A percentile compares a stretch with the other conserved stretches of the same genome.
Evolutionary conservation across 2,797 vertebrate genomes (phyloP).

Genomic region (Emys orbicularis): DNA sequence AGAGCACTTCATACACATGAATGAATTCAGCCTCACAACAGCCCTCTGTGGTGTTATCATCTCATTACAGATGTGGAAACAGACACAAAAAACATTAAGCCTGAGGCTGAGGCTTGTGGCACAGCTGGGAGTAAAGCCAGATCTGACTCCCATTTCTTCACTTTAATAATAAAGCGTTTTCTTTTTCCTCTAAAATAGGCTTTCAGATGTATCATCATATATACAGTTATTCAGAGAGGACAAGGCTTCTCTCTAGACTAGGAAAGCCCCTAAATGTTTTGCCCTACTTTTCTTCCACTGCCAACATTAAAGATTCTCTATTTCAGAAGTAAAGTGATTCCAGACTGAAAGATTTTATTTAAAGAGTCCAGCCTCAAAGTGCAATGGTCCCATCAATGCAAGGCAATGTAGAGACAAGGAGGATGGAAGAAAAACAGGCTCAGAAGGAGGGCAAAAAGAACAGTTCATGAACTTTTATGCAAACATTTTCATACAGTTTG

Average conservation of each 20-base stretch:
- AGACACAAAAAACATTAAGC: not conserved
- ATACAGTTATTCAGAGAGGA: not conserved
- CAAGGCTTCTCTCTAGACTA: not conserved
- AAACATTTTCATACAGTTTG: not conserved
- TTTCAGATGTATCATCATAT: not conserved
- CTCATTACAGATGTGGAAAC: not conserved
- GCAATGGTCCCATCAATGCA: not conserved
- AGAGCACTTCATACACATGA: not conserved
- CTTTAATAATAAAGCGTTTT: not conserved
- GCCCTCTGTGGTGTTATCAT: not conserved
- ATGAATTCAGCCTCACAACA: not conserved
- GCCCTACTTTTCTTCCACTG: not conserved
- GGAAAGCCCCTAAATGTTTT: not conserved
- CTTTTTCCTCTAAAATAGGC: not conserved
- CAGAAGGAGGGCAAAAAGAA: not conserved
- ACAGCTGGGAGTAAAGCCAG: not conserved
- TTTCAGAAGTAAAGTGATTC: not conserved
- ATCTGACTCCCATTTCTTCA: not conserved
- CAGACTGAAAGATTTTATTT: not conserved
- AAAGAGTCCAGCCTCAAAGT: not conserved
- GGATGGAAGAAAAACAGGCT: constrained; percentile 18
- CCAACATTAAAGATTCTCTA: not conserved
- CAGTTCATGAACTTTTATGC: not conserved
- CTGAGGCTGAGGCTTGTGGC: not conserved
- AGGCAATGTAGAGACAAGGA: not conserved